phyloP scores from a whole-genome alignment of 1,140 invertebrate genomes.

The Zaprionus gabonicus region DNA sequence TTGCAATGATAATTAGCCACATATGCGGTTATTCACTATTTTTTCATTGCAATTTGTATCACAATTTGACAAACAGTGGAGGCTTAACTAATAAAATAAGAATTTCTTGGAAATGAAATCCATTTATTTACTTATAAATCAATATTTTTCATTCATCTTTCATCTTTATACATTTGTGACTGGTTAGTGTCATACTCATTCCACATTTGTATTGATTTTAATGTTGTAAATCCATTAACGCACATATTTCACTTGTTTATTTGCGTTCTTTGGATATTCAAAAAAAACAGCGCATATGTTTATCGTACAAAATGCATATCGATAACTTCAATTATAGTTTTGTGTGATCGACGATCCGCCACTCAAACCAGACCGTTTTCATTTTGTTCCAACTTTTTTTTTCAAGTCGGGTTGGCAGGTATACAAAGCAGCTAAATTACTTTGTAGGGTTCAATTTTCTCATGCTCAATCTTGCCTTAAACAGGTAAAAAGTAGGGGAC shows the following conservation, averaged over 20 bases:
- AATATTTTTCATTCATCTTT: too few relatives aligned
- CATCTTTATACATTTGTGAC: background rate
- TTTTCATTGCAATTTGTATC: constrained; percentile 8
- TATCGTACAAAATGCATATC: background rate
- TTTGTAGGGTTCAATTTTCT: constrained; percentile 33
- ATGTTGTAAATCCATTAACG: background rate
- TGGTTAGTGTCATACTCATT: background rate
- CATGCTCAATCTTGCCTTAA: background rate
- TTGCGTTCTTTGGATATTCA: background rate
- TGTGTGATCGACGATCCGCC: constrained; percentile 5
- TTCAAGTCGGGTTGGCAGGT: constrained; percentile 31
- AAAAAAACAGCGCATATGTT: background rate
- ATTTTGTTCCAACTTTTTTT: background rate
- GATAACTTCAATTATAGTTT: background rate
- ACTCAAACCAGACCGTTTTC: background rate
- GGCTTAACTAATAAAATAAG: background rate
- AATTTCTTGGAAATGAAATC: background rate
- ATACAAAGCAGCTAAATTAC: background rate
- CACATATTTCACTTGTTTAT: background rate
- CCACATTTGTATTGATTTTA: background rate
- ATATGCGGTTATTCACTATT: background rate
- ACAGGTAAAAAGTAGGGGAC: constrained; percentile 6
- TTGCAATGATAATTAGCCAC: constrained; percentile 27
- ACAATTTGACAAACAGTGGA: background rate
- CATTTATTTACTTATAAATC: background rate